These are phyloP conservation scores for Geotrypetes seraphini DNA, from an alignment of 2,797 vertebrate species.

Conservation along the genomic window DNA sequence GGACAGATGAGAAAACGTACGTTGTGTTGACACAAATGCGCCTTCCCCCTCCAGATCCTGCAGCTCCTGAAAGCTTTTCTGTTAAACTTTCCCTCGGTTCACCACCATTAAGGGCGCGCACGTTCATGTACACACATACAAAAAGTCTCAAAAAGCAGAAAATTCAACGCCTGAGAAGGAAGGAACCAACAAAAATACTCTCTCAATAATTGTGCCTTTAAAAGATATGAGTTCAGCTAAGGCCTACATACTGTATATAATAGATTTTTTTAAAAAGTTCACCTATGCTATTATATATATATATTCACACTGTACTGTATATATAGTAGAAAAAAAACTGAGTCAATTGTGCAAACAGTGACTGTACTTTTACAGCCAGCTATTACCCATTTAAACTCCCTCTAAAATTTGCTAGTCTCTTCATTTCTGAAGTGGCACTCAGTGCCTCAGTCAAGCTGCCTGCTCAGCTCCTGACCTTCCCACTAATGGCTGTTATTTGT, in stretches of 20 bases:
- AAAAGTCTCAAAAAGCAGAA: constrained; percentile 62
- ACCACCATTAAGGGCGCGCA: constrained; percentile 63
- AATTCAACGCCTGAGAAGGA: constrained; percentile 63
- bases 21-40: constrained; percentile 76
- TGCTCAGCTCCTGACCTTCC: constrained; percentile 86
- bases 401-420: constrained; percentile 82
- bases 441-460: constrained; percentile 85
- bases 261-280: background rate
- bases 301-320: too few relatives aligned
- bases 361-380: constrained; percentile 63
- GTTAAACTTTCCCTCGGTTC: constrained; percentile 71
- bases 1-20: constrained; percentile 73
- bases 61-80: constrained; percentile 75
- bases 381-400: constrained; percentile 73
- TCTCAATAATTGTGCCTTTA: constrained; percentile 55
- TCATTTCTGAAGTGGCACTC: constrained; percentile 91
- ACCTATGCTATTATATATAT: background rate
- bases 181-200: constrained; percentile 41
- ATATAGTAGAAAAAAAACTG: constrained; percentile 10
- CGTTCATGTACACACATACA: too few relatives aligned
- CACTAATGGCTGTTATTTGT: constrained; percentile 96
- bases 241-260: constrained; percentile 61
- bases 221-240: constrained; percentile 68
- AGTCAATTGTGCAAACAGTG: constrained; percentile 62
- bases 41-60: constrained; percentile 63